Conservation (phyloP, 2,113 vertebrate genomes). For the Xenopus tropicalis region UCB_Xtro_10.0 CM004444.2:48039001-48039500, state of each 20-base stretch:
- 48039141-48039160: slow-evolving; percentile 18
- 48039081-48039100: neutral
- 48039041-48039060: too few relatives aligned
- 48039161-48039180: neutral
- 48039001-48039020: too few relatives aligned
- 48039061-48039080: neutral
- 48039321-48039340: neutral
- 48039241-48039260: slow-evolving; percentile 1
- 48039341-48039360: neutral
- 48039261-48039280: slow-evolving; percentile 8
- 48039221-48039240: slow-evolving; percentile 10
- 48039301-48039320: slow-evolving; percentile 9
- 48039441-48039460: too few relatives aligned
- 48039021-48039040: too few relatives aligned
- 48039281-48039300: slow-evolving; percentile 13
- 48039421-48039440: too few relatives aligned
- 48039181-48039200: neutral
- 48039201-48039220: neutral
- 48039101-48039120: neutral
- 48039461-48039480: too few relatives aligned
- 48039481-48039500: too few relatives aligned
- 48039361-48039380: too few relatives aligned
- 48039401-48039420: too few relatives aligned
- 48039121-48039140: neutral
- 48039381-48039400: too few relatives aligned